phyloP scores from a whole-genome alignment of 2,888 invertebrate species.

The Platycheirus rosarum region DNA sequence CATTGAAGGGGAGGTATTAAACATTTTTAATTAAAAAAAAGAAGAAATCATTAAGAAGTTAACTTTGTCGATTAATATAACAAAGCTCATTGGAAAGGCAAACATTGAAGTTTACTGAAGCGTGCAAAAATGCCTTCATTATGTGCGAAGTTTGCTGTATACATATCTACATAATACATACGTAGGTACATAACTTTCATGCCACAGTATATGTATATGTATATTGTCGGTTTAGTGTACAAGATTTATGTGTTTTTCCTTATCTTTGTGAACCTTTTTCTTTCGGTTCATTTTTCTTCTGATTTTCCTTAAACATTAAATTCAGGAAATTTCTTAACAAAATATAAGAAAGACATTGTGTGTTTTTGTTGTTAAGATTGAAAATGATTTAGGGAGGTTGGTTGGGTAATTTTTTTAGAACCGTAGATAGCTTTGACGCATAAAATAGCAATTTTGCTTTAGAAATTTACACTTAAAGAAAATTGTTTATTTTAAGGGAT shows the following conservation, averaged over 20 bases:
- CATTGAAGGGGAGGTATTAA: not conserved
- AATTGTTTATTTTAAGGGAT: too few species aligned
- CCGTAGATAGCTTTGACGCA: too few species aligned
- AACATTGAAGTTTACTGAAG: conserved; percentile 6
- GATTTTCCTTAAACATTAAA: conserved; percentile 4
- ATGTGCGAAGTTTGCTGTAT: conserved; percentile 48
- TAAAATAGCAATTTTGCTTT: too few species aligned
- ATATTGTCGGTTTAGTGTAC: conserved; percentile 32
- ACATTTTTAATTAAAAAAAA: conserved; percentile 46
- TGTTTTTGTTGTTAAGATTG: not conserved
- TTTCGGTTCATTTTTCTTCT: not conserved
- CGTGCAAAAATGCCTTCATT: conserved; percentile 36
- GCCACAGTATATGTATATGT: too few species aligned
- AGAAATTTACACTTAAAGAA: too few species aligned
- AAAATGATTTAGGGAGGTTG: conserved; percentile 24
- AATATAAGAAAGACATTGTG: not conserved
- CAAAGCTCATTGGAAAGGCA: conserved; percentile 7
- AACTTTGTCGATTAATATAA: conserved; percentile 46
- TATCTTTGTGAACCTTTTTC: conserved; percentile 27
- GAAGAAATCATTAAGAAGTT: conserved; percentile 31
- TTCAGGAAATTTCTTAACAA: conserved; percentile 17
- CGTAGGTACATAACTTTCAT: too few species aligned
- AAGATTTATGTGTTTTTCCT: conserved; percentile 46
- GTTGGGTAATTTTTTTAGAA: not conserved
- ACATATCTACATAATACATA: conserved; percentile 31